These are phyloP conservation scores for Cenopis cana DNA, from an alignment of 2,888 invertebrate genomes.

Conservation along the genomic window DNA sequence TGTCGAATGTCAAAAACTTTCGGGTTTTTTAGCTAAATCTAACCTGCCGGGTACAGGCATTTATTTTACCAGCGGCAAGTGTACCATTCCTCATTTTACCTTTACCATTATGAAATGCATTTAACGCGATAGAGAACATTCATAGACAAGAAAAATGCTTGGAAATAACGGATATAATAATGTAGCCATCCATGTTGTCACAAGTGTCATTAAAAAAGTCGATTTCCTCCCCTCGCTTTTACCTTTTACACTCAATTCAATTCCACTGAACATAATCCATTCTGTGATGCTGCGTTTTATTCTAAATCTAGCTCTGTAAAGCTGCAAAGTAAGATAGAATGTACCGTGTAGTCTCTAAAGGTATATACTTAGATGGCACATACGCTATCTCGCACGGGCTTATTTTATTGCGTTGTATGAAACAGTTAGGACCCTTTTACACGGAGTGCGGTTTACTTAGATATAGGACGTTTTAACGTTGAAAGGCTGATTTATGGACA, in stretches of 20 bases:
- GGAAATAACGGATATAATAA: background rate
- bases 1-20: no score
- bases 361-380: background rate
- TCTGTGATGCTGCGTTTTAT: slow-evolving; percentile 14
- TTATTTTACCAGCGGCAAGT: background rate
- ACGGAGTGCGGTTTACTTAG: background rate
- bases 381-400: background rate
- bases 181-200: background rate
- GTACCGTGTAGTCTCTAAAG: background rate
- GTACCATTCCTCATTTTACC: background rate
- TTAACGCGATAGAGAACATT: background rate
- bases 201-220: background rate
- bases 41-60: no score
- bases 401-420: slow-evolving; percentile 4
- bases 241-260: slow-evolving; percentile 16
- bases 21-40: no score
- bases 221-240: background rate
- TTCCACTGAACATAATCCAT: slow-evolving; percentile 12
- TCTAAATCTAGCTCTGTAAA: background rate
- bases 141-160: slow-evolving; percentile 1
- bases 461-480: slow-evolving; percentile 30
- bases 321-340: slow-evolving; percentile 1
- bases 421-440: slow-evolving; percentile 8
- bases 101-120: background rate
- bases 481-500: slow-evolving; percentile 31